These are phyloP conservation scores for Leptoteleia sp. DNA, from an alignment of 1,140 invertebrate genomes.

Conservation along the genomic window DNA sequence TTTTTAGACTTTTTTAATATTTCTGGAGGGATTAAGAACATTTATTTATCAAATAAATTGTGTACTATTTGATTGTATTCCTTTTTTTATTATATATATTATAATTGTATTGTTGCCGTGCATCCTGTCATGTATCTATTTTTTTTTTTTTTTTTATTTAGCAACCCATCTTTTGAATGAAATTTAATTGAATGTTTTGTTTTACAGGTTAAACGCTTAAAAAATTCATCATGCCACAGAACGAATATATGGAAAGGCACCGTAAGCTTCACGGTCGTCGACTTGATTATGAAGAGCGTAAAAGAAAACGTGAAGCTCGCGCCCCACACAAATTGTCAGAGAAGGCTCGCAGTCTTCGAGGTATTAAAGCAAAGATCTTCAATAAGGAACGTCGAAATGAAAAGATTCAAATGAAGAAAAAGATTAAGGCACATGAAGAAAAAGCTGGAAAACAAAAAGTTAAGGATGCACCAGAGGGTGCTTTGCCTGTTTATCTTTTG, in stretches of 20 bases:
- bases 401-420: slow-evolving; percentile 99
- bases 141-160: too few relatives aligned
- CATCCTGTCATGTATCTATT: too few relatives aligned
- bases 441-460: slow-evolving; percentile 93
- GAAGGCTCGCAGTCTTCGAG: slow-evolving; percentile 94
- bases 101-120: too few relatives aligned
- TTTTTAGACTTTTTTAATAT: too few relatives aligned
- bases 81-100: too few relatives aligned
- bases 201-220: too few relatives aligned
- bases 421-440: slow-evolving; percentile 95
- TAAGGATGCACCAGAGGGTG: slow-evolving; percentile 92
- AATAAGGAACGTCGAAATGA: slow-evolving; percentile 98
- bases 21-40: too few relatives aligned
- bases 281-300: slow-evolving; percentile 98
- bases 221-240: slow-evolving; percentile 94
- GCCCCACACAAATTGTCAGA: slow-evolving; percentile 94
- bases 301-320: slow-evolving; percentile 96
- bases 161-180: too few relatives aligned
- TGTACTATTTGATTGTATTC: too few relatives aligned
- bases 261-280: slow-evolving; percentile 97
- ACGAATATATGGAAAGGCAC: slow-evolving; percentile 99
- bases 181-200: too few relatives aligned
- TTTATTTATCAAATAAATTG: too few relatives aligned
- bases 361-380: slow-evolving; percentile 98
- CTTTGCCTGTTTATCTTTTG: slow-evolving; percentile 96